Base-by-base conservation (phyloP, 2,888 invertebrate genomes). In the Lepidocyrtoides sp. region DNA sequence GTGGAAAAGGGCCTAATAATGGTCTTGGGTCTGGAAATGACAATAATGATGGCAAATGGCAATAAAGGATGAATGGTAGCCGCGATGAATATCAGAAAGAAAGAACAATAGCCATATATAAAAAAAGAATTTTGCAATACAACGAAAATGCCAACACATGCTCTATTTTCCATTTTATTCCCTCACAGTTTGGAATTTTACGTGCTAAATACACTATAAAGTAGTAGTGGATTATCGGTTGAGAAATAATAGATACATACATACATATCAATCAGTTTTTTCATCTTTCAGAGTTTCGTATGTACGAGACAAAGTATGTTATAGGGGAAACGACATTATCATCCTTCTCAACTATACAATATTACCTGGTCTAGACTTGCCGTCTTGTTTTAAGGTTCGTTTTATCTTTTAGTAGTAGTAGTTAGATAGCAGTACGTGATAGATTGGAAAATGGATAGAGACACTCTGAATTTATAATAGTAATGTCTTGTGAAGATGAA, bases 101-200 rank as follows among this genome's bases (percentile, higher is more conserved):
- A 54, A 54, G 2, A 5, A n/a, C n/a, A n/a, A n/a, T n/a, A n/a
- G n/a, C n/a, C n/a, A n/a, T n/a, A n/a, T n/a, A n/a, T n/a, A n/a
- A n/a, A n/a, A n/a, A n/a, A n/a, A n/a, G n/a, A n/a, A n/a, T n/a
- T n/a, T n/a, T n/a, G n/a, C n/a, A n/a, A n/a, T n/a, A n/a, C n/a
- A n/a, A n/a, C n/a, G n/a, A 88, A 89, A 89, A 89, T 89, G 88
- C 88, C 88, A 89, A 54, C 48, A 66, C 77, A 77, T 51, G 77
- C 77, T 77, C 29, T 29, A 77, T 77, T 51, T 72, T 44, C 72
- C 20, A 32, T 32, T 36, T 10, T 36, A 32, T 32, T 66, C 17
- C 14, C 32, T 32, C 32, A 1, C 57, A 10, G 23, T 60, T 23
- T 14, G 14, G 4, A 54, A 3, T 17, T n/a, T n/a, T n/a, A n/a